phyloP scores from a whole-genome alignment of 2,888 invertebrate genomes.

The Machimus atricapillus region DNA sequence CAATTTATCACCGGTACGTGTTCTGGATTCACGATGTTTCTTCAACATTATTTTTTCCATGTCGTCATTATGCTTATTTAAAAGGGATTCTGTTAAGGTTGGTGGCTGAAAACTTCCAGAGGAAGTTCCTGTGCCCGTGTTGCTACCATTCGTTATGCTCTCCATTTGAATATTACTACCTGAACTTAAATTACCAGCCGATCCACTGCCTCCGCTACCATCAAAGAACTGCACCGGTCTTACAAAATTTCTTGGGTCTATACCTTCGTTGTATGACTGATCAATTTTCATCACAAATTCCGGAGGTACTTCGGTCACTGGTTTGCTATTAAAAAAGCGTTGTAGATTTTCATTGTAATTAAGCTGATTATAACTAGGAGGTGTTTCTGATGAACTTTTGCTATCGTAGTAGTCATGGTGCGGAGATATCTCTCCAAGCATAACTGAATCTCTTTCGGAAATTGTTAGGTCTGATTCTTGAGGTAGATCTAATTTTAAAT shows the following conservation, averaged over 20 bases:
- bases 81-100: constrained; percentile 68
- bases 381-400: constrained; percentile 80
- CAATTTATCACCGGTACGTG: constrained; percentile 62
- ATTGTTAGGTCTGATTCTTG: constrained; percentile 66
- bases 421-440: constrained; percentile 85
- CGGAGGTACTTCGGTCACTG: constrained; percentile 66
- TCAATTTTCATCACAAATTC: constrained; percentile 64
- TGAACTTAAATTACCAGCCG: constrained; percentile 68
- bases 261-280: constrained; percentile 59
- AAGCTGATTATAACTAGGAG: constrained; percentile 82
- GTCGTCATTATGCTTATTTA: constrained; percentile 78
- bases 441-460: constrained; percentile 78
- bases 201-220: constrained; percentile 69
- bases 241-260: constrained; percentile 46
- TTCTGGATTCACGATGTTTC: constrained; percentile 71
- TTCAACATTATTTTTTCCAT: constrained; percentile 83
- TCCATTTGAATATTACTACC: constrained; percentile 67
- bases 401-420: constrained; percentile 82
- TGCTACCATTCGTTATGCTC: constrained; percentile 64
- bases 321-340: constrained; percentile 73
- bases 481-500: constrained; percentile 68
- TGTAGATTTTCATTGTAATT: constrained; percentile 85
- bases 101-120: constrained; percentile 63
- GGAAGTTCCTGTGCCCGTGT: constrained; percentile 60
- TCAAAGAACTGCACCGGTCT: constrained; percentile 60